Percentiles rank a stretch among this genome's conserved stretches.
phyloP scores from a whole-genome alignment of 2,797 vertebrate genomes.

The Acomys russatus region DNA sequence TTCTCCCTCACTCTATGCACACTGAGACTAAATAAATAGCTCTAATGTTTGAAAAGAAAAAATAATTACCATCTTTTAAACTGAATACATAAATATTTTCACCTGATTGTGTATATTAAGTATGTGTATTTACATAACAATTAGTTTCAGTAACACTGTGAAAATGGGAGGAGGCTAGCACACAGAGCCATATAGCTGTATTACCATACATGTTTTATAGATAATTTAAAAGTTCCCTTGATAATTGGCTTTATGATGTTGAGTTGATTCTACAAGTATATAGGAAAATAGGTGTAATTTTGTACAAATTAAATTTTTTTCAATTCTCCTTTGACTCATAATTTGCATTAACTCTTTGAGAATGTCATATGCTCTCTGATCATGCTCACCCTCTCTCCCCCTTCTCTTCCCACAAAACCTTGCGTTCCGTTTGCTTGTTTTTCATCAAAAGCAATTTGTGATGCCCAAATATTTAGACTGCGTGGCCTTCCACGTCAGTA shows the following conservation, averaged over 20 bases:
- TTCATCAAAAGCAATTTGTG: background rate
- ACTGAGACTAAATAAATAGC: background rate
- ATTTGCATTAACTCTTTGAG: background rate
- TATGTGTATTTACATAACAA: background rate
- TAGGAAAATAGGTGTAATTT: slow-evolving; percentile 29
- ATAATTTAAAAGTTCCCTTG: slow-evolving; percentile 16
- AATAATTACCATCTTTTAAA: slow-evolving; percentile 54
- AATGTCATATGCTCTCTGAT: background rate
- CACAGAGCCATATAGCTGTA: background rate
- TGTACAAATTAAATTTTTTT: background rate
- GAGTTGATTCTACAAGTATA: background rate
- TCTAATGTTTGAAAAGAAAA: slow-evolving; percentile 31
- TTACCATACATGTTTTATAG: background rate
- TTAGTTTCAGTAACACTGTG: background rate
- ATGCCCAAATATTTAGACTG: background rate
- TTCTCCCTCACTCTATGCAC: background rate
- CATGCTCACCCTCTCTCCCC: background rate
- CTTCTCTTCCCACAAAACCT: no score
- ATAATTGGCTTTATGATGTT: background rate
- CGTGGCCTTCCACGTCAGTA: no score
- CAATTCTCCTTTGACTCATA: slow-evolving; percentile 2
- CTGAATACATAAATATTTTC: background rate
- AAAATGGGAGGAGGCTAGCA: background rate
- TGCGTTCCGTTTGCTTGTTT: background rate
- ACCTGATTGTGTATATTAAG: background rate